Base-by-base conservation (phyloP, 2,888 invertebrate species). In the Eupelmus urozonus region DNA sequence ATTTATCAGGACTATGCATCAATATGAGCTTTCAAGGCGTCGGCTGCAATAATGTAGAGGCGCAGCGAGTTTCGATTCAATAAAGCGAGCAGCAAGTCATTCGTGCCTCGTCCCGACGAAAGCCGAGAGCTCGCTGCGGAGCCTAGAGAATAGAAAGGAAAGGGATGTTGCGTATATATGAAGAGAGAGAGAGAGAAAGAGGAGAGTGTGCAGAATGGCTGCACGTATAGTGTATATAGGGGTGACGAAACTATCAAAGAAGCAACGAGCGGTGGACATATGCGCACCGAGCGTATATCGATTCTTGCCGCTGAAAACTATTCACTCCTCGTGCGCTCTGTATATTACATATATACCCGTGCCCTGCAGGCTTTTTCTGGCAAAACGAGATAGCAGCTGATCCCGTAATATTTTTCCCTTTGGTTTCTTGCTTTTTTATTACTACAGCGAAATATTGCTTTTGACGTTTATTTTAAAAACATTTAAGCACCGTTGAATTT, bases 181-280 rank as follows among this genome's bases (percentile, higher is more conserved):
- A 18, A 63, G 45, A 7, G 16, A 45, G 45, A 5, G 34, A 34
- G 34, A 34, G 34, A 34, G 34, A 34, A 9, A 34, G 34, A 5
- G 9, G 34, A 34, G 34, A 34, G 34, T 34, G 9, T 45, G 25
- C n/a, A 25, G 45, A 63, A 63, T 16, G 63, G 63, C 23, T 63
- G 23, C 63, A 34, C 20, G 7, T 13, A 57, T 25, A 29, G 18
- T 18, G 16, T 29, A 34, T n/a, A 49, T 40, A 45, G 55, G 78
- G 60, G 60, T 59, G 60, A 59, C 23, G 69, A 74, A 72, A 74
- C 78, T 78, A 74, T 78, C 65, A 69, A 75, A 70, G 63, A 65
- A 65, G 75, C 57, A 76, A 63, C 67, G 29, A 60, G 55, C 27
- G 18, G 34, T 60, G 70, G 65, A 60, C 79, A 79, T 75, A 75